Evolutionary conservation across 2,888 invertebrate species (phyloP).

Genomic region (Oegoconia quadripuncta): DNA sequence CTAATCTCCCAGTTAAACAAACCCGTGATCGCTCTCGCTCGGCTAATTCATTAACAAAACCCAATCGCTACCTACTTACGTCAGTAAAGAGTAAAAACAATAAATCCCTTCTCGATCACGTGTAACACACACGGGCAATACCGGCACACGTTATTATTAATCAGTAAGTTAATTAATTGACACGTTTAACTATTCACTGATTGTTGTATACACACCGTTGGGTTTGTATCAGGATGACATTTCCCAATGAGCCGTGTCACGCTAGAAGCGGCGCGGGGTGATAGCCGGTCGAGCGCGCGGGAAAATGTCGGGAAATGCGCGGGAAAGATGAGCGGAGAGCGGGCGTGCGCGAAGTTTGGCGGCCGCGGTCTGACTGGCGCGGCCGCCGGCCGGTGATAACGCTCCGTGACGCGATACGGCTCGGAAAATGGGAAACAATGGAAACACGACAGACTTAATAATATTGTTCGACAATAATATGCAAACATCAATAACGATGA

Average conservation of each 20-base stretch:
- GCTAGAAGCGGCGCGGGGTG: slow-evolving; percentile 25
- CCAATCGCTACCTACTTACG: slow-evolving; percentile 56
- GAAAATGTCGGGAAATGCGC: slow-evolving; percentile 52
- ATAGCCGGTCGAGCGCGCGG: slow-evolving; percentile 39
- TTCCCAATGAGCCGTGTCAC: slow-evolving; percentile 43
- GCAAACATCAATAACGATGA: background rate
- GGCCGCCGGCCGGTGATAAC: slow-evolving; percentile 61
- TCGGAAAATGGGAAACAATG: slow-evolving; percentile 69
- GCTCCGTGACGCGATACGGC: slow-evolving; percentile 44
- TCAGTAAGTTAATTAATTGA: slow-evolving; percentile 52
- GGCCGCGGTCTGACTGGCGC: slow-evolving; percentile 55
- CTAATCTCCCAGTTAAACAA: slow-evolving; percentile 35
- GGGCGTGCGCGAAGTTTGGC: slow-evolving; percentile 52
- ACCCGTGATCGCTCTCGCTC: slow-evolving; percentile 28
- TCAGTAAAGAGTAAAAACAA: slow-evolving; percentile 57
- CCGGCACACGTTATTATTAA: slow-evolving; percentile 59
- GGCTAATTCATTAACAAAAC: slow-evolving; percentile 48
- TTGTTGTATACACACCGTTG: slow-evolving; percentile 59
- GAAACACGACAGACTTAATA: slow-evolving; percentile 39
- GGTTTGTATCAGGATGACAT: slow-evolving; percentile 59
- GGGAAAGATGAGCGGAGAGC: slow-evolving; percentile 31
- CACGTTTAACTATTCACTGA: slow-evolving; percentile 34
- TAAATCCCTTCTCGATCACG: slow-evolving; percentile 64
- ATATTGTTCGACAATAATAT: background rate
- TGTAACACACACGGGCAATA: slow-evolving; percentile 48